Evolutionary conservation across 2,113 vertebrate genomes (phyloP).

Genomic region (Apus apus): DNA sequence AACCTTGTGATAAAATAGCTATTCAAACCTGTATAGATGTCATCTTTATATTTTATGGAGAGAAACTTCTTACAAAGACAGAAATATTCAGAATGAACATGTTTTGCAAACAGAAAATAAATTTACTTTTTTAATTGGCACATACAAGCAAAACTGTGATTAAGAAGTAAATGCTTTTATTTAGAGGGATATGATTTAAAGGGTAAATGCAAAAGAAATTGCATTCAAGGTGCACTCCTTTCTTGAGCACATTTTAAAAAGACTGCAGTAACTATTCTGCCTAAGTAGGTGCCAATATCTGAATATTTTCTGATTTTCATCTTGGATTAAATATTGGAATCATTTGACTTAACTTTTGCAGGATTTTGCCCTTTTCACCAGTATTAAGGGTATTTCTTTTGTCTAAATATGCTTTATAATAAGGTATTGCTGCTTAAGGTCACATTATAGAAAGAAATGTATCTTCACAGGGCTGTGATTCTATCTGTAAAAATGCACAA

Average conservation of each 20-base stretch:
- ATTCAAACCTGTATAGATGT: neutral
- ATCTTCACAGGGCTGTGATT: constrained; percentile 24
- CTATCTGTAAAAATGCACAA: neutral
- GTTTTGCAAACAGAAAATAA: constrained; percentile 25
- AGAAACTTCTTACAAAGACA: constrained; percentile 12
- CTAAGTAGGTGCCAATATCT: neutral
- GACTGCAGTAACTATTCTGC: neutral
- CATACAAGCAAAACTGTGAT: neutral
- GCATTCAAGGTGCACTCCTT: constrained; percentile 55
- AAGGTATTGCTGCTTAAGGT: neutral
- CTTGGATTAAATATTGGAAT: neutral
- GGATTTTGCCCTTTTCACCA: neutral
- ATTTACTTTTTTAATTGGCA: constrained; percentile 9
- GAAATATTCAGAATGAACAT: constrained; percentile 6
- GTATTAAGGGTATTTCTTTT: neutral
- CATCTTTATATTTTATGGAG: neutral
- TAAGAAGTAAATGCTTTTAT: neutral
- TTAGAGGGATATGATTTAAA: neutral
- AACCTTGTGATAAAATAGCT: neutral
- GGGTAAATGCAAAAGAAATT: neutral
- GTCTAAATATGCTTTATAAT: neutral
- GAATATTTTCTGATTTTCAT: neutral
- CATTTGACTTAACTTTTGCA: neutral
- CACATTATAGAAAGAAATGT: constrained; percentile 45
- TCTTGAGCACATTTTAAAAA: neutral